Base-by-base conservation (phyloP, 2,797 vertebrate genomes). In the Psittacula echo region DNA sequence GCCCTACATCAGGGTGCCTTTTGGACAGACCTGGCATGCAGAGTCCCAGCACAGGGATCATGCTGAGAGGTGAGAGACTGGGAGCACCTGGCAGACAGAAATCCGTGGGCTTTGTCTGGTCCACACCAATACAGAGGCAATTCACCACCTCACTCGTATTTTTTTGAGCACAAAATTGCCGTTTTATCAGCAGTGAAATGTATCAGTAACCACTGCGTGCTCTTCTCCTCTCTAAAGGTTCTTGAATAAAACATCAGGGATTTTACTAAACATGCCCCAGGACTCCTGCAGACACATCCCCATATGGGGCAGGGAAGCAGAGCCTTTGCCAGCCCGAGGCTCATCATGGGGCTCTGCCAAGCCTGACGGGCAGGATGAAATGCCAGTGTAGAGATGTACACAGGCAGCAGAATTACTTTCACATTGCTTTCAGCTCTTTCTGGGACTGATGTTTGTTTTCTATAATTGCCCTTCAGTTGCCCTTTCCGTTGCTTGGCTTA, bases 161-260 rank as follows among this genome's bases (percentile, higher is more conserved):
- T 45, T 20, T 39, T 72, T 15, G 17, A 84, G 64, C 47, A 75
- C 29, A 39, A 39, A 76, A 76, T 48, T 48, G 54, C 60, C 73
- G 60, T 60, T 86, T 61, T 82, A 79, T n/a, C 53, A 80, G 53
- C 39, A 71, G 24, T 21, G 23, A 83, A 74, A 77, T 45, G 32
- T 79, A 45, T 88, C 32, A 4, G 54, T 82, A 93, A 86, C 39
- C 18, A 39, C 72, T 42, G 26, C 37, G 50, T 44, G 34, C 41
- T 72, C 22, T 54, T 71, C 48, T 67, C 26, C 30, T 77, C 32
- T 87, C 45, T 44, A 42, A 53, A 86, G 89, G 89, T 65, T 87
- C 32, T 26, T 95, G 95, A 94, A 94, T 96, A 94, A 96, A 96
- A 84, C 91, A 95, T 89, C 56, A 68, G 16, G 50, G 65, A 45